Base-by-base conservation (phyloP, 2,888 invertebrate species). In the Hecatera dysodea region DNA sequence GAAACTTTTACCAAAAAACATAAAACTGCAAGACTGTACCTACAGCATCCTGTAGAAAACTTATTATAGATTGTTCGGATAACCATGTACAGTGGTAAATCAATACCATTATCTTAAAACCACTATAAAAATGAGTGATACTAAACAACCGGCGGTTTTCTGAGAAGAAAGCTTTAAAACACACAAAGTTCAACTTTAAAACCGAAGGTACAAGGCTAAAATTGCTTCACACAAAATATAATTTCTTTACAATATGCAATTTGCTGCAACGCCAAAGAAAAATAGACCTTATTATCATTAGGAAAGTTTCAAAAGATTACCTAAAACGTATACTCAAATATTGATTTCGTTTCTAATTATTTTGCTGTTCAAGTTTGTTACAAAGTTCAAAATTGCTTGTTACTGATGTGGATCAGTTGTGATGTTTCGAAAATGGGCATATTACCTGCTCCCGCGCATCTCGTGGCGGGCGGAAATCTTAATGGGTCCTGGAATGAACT, bases 91-190 rank as follows among this genome's bases (percentile, higher is more conserved):
- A 89, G 90, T 89, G 91, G 93, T 93, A 93, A 95, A 94, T 94
- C 95, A 95, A 95, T 95, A 95, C 92, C 92, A 95, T 95, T 95
- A 95, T 93, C 94, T 94, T 91, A 90, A 93, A 95, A 94, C 94
- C 94, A 94, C 94, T 91, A 93, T 93, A 95, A 95, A 94, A 95
- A 93, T 93, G 92, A 94, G 90, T 90, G 88, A 92, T 93, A 89
- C 90, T 88, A 86, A 91, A 90, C 90, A 89, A 88, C 89, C 74
- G 78, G 83, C 85, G 86, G 84, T 89, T 91, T 93, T 92, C 92
- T 92, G 92, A 91, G 90, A 93, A 89, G 76, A 80, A 84, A 79
- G 2, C 2, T 17, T 33, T 12, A 7, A 1, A 39, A 24, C 75
- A 87, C 63, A 63, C 70, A 66, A 89, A 76, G 80, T 63, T 74